Percentiles rank a stretch among this genome's conserved stretches.
phyloP scores from a whole-genome alignment of 2,113 vertebrate genomes.

The Peromyscus maniculatus region DNA sequence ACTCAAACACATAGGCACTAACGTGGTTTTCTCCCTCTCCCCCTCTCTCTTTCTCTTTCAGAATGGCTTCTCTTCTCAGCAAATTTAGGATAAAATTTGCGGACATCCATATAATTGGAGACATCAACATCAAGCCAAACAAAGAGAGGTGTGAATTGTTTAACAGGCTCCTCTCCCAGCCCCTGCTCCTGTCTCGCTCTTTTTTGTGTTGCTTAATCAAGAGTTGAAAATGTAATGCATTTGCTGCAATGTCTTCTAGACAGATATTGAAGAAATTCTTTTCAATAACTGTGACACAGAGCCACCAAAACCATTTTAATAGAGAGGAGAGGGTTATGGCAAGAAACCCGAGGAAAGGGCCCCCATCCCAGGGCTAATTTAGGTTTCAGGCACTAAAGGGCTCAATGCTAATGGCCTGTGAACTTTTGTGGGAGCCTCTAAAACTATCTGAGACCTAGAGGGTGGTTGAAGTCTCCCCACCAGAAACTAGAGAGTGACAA shows the following conservation, averaged over 20 bases:
- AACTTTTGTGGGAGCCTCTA: not conserved
- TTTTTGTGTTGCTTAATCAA: slow-evolving; percentile 59
- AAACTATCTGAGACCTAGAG: slow-evolving; percentile 16
- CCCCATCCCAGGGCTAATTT: not conserved
- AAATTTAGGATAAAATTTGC: slow-evolving; percentile 97
- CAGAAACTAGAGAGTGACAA: not conserved
- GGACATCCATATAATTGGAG: slow-evolving; percentile 94
- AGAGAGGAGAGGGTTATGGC: slow-evolving; percentile 23
- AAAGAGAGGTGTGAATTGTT: slow-evolving; percentile 92
- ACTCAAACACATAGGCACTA: slow-evolving; percentile 73
- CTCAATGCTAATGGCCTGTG: no score
- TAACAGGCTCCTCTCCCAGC: slow-evolving; percentile 62
- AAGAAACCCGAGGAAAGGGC: slow-evolving; percentile 31
- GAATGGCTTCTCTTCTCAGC: slow-evolving; percentile 94
- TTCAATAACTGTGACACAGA: slow-evolving; percentile 37
- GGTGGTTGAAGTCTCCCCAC: not conserved
- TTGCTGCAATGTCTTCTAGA: slow-evolving; percentile 51
- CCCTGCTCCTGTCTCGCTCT: not conserved
- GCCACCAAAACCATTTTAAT: slow-evolving; percentile 3
- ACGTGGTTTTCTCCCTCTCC: slow-evolving; percentile 67
- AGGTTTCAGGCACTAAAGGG: not conserved
- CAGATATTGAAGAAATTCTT: not conserved
- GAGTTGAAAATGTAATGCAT: not conserved
- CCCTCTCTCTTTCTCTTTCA: slow-evolving; percentile 85
- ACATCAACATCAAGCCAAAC: slow-evolving; percentile 93